Base-by-base conservation (phyloP, 2,888 invertebrate genomes). In the Helicoverpa assulta region DNA sequence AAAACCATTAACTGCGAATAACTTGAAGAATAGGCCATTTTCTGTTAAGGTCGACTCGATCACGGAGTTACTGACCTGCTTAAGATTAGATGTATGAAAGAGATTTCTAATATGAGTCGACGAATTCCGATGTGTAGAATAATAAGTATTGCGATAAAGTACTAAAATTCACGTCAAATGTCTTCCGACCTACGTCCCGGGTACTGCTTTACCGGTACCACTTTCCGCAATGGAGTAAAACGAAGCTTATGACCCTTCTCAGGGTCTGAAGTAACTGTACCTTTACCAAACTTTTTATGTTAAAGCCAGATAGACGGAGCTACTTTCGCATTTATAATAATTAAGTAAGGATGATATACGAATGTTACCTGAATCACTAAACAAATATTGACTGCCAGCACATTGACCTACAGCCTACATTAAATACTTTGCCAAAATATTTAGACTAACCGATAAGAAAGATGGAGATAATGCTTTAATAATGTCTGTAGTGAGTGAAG, bases 401-500 rank as follows among this genome's bases (percentile, higher is more conserved):
- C 75, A 43, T 50, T 78, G 74, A 67, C 62, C 68, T 53, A 14
- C 37, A 62, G 50, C 55, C 79, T 73, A 78, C 62, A 63, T 76
- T 56, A n/a, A 57, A 57, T 60, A 54, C 40, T 26, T 57, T 53
- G 75, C 74, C 19, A 63, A 76, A 60, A 67, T 73, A 76, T 76
- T 73, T 73, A 40, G 62, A 50, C 12, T 51, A 18, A 10, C 53
- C 7, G 74, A 78, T 76, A 76, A 77, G 60, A 47, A 18, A 8
- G 58, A 61, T 33, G 51, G 14, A 77, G 37, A 73, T 66, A 67
- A 56, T 50, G 47, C 47, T n/a, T 52, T 58, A 50, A 26, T 53
- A 21, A 51, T 56, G 14, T 33, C 16, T 19, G 21, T 10, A 29
- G 14, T 68, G 55, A 74, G 16, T 26, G 12, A n/a, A 50, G 1